phyloP scores from a whole-genome alignment of 2,888 invertebrate species.

The Flexamia atlantica region DNA sequence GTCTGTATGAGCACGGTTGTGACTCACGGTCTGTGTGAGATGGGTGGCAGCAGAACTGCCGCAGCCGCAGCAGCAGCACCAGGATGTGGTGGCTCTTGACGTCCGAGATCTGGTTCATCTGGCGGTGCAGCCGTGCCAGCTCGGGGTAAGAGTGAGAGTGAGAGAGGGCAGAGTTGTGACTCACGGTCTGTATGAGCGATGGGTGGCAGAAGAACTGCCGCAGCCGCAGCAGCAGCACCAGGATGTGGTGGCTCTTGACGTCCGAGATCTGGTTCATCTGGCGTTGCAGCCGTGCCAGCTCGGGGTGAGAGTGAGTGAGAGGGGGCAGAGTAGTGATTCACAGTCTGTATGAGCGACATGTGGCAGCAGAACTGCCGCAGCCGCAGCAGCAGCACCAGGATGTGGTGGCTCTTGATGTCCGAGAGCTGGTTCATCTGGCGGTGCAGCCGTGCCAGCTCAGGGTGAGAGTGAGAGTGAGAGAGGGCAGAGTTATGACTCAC shows the following conservation, averaged over 20 bases:
- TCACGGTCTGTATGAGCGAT: slow-evolving; percentile 84
- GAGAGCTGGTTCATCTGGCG: slow-evolving; percentile 73
- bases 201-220: slow-evolving; percentile 95
- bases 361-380: slow-evolving; percentile 95
- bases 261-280: slow-evolving; percentile 72
- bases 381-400: slow-evolving; percentile 89
- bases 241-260: slow-evolving; percentile 80
- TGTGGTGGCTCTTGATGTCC: slow-evolving; percentile 78
- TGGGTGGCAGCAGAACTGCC: slow-evolving; percentile 95
- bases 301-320: no score
- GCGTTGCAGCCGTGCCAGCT: slow-evolving; percentile 80
- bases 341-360: slow-evolving; percentile 87
- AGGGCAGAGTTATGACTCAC: no score
- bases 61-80: slow-evolving; percentile 88
- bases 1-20: no score
- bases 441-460: slow-evolving; percentile 80
- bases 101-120: slow-evolving; percentile 72
- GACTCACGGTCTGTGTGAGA: slow-evolving; percentile 84
- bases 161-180: no score
- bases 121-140: slow-evolving; percentile 79
- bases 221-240: slow-evolving; percentile 89
- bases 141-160: no score
- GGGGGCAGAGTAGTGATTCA: no score
- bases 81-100: slow-evolving; percentile 82
- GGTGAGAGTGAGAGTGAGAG: no score